Conservation (phyloP, 2,797 vertebrate genomes). For the Manis crassicaudata region DNA sequence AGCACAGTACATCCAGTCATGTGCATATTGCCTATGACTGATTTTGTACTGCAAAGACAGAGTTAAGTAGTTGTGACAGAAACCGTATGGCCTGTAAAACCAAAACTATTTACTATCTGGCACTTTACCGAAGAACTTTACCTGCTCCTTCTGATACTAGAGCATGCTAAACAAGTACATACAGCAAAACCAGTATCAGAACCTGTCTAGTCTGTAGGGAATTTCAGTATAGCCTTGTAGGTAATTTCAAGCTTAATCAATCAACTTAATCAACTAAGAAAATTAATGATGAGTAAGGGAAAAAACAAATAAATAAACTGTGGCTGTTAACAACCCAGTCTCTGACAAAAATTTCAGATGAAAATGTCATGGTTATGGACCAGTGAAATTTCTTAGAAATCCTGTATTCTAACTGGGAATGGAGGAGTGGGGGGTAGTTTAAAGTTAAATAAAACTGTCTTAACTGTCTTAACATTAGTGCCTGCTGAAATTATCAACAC, state of each 20-base stretch:
- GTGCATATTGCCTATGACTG: not conserved
- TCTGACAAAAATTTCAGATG: not conserved
- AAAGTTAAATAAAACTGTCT: constrained; percentile 15
- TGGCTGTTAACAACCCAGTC: not conserved
- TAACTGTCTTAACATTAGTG: not conserved
- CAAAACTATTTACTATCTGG: not conserved
- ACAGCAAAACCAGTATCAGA: not conserved
- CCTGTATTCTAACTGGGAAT: not conserved
- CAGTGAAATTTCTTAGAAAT: not conserved
- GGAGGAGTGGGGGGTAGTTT: not conserved
- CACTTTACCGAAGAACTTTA: not conserved
- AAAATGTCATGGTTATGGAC: not conserved
- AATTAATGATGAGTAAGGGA: not conserved
- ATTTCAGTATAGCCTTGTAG: not conserved
- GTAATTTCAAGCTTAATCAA: not conserved
- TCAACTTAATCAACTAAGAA: not conserved
- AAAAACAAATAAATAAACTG: not conserved
- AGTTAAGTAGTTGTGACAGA: not conserved
- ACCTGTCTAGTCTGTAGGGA: not conserved
- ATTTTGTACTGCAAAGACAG: not conserved
- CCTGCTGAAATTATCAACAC: not conserved
- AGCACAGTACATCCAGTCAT: not conserved
- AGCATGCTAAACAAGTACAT: not conserved
- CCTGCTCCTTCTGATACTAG: not conserved
- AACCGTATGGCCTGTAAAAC: not conserved